Evolutionary conservation across 2,888 invertebrate species (phyloP).

Genomic region (Epiblema foenella): DNA sequence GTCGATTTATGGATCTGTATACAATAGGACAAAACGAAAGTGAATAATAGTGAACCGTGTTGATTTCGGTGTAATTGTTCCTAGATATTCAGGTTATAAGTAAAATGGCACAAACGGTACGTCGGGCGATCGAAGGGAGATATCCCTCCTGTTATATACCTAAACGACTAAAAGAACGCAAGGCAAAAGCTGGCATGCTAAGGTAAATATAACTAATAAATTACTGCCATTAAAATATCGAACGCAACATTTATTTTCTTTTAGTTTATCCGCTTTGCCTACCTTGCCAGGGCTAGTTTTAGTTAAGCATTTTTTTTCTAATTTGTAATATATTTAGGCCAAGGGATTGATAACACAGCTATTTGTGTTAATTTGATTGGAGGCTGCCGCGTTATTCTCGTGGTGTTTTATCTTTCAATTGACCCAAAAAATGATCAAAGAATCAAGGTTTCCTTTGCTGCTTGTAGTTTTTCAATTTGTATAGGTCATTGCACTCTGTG

Average conservation of each 20-base stretch:
- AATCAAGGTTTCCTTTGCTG: not conserved
- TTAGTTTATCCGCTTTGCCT: not conserved
- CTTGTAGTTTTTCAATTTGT: not conserved
- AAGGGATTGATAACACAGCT: slow-evolving; percentile 21
- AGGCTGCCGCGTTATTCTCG: slow-evolving; percentile 6
- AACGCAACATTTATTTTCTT: not conserved
- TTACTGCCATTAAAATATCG: slow-evolving; percentile 1
- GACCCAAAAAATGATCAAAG: slow-evolving; percentile 25
- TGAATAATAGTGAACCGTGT: slow-evolving; percentile 75
- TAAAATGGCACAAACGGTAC: slow-evolving; percentile 89
- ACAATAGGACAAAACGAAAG: slow-evolving; percentile 84
- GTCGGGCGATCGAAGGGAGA: slow-evolving; percentile 89
- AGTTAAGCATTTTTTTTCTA: not conserved
- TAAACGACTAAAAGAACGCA: slow-evolving; percentile 89
- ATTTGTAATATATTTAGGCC: not conserved
- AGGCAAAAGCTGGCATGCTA: slow-evolving; percentile 86
- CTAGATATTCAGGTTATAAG: slow-evolving; percentile 54
- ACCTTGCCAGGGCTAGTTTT: not conserved
- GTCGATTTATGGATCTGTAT: slow-evolving; percentile 73
- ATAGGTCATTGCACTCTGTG: not conserved
- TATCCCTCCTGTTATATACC: slow-evolving; percentile 91
- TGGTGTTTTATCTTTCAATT: slow-evolving; percentile 29
- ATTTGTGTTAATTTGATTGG: slow-evolving; percentile 16
- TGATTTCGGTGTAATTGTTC: slow-evolving; percentile 60
- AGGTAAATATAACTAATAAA: slow-evolving; percentile 63